These are phyloP conservation scores for Callyntrura guangdongensis DNA, from an alignment of 2,888 invertebrate species.

Conservation along the genomic window DNA sequence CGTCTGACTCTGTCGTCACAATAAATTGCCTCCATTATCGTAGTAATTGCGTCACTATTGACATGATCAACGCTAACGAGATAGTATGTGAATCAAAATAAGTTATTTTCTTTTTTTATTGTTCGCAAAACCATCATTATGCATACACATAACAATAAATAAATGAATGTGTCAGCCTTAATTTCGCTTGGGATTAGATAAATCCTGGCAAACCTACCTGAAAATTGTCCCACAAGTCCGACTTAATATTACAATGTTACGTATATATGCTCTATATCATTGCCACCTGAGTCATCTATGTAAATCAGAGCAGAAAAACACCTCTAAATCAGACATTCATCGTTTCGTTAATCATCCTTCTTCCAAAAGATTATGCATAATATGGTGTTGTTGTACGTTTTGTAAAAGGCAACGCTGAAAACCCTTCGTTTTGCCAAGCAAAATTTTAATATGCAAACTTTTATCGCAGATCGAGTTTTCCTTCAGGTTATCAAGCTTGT, in stretches of 20 bases:
- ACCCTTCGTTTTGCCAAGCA: too few species aligned
- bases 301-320: too few species aligned
- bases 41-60: background rate
- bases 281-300: background rate
- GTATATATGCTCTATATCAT: background rate
- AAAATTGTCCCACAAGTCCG: conserved; percentile 5
- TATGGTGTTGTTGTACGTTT: too few species aligned
- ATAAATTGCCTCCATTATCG: conserved; percentile 3
- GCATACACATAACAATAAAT: too few species aligned
- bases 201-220: background rate
- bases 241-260: background rate
- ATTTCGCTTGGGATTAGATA: background rate
- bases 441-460: too few species aligned
- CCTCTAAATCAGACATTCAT: too few species aligned
- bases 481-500: background rate
- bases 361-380: too few species aligned
- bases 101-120: too few species aligned
- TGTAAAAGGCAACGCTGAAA: too few species aligned
- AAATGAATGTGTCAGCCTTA: background rate
- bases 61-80: background rate
- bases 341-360: too few species aligned
- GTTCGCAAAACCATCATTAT: background rate
- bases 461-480: background rate
- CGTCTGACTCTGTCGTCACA: background rate
- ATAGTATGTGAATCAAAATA: background rate